Evolutionary conservation across 2,888 invertebrate species (phyloP), one percentile per base, ranked within the genome.

Genomic region (Empis livida): DNA sequence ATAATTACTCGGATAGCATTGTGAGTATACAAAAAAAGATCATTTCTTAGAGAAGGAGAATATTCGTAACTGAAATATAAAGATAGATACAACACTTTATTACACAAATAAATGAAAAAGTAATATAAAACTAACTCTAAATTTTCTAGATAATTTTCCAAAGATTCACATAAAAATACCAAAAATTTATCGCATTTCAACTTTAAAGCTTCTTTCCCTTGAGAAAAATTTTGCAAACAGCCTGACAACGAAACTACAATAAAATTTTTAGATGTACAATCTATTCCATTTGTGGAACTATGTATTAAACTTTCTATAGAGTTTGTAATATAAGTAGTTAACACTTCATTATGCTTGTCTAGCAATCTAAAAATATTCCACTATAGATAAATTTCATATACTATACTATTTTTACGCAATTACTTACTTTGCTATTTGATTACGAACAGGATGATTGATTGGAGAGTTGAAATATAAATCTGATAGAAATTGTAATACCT

Each of bases 1-100:
- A 73, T 59, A 27, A 69, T 52, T 20, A 70, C 62, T 27, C 71
- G 65, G n/a, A 68, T 53, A n/a, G 66, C 52, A 54, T 68, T 71
- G 53, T 73, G 71, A 9, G 71, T 59, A 49, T 60, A 66, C 0
- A 60, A 42, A 41, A 62, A 64, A 32, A 60, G 56, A 42, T 68
- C 66, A 51, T 67, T 69, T 48, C 63, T 60, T 1, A 58, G 55
- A 1, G 67, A 61, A n/a, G 69, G 67, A 3, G 70, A 68, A 41
- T 45, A 38, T 54, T 56, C 39, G 53, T 51, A n/a, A 51, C 59
- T 52, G 56, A 56, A 50, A 47, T 48, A 46, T 13, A 27, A 14
- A n/a, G n/a, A n/a, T n/a, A n/a, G n/a, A n/a, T n/a, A n/a, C n/a
- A n/a, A n/a, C n/a, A n/a, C n/a, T n/a, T n/a, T n/a, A n/a, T n/a